Evolutionary conservation across 2,797 vertebrate genomes (phyloP).

Genomic region (Lemur catta): DNA sequence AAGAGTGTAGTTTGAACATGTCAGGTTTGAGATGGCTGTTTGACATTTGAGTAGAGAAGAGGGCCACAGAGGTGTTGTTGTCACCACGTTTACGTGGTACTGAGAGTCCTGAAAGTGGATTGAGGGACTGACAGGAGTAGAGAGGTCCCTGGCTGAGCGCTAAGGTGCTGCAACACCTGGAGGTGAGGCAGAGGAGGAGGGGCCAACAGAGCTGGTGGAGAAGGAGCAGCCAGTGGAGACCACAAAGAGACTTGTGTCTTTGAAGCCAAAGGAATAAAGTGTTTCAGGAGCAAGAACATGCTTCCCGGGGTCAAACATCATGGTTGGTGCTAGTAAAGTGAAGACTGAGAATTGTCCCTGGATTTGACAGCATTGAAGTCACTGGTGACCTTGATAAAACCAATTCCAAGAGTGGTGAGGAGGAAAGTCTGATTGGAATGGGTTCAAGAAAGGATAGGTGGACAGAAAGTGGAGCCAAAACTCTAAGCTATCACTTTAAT

Average conservation of each 20-base stretch:
- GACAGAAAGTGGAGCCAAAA: not conserved
- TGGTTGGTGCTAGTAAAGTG: not conserved
- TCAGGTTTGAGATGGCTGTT: not conserved
- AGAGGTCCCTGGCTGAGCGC: not conserved
- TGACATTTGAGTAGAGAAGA: not conserved
- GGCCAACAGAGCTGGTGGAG: not conserved
- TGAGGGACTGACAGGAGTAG: not conserved
- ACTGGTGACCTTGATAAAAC: not conserved
- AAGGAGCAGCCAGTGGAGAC: not conserved
- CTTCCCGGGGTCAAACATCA: accelerated
- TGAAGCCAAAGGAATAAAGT: not conserved
- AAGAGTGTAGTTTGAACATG: not conserved
- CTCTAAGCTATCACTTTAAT: not conserved
- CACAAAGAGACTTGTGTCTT: not conserved
- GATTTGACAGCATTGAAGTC: not conserved
- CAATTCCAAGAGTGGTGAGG: not conserved
- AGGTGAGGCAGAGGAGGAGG: not conserved
- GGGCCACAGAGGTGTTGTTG: not conserved
- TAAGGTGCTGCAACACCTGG: not conserved
- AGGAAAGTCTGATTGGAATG: not conserved
- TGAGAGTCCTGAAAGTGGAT: not conserved
- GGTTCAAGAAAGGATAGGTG: not conserved
- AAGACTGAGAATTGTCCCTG: not conserved
- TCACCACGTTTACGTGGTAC: not conserved
- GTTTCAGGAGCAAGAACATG: not conserved